phyloP scores from a whole-genome alignment of 2,113 vertebrate species.

The Heterochromis multidens region DNA sequence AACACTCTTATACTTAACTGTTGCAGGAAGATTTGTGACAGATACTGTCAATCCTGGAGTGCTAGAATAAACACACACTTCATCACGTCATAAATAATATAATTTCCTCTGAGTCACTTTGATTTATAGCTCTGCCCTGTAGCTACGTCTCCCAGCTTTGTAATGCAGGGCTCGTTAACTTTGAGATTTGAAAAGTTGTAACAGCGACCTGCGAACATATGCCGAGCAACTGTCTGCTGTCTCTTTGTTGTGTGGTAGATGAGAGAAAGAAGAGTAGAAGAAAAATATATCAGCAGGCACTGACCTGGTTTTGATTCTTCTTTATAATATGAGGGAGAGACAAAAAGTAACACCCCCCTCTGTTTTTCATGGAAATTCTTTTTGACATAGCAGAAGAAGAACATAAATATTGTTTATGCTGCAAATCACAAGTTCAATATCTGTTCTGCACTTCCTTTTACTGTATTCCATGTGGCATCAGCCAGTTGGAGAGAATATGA shows the following conservation, averaged over 20 bases:
- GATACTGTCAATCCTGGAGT: slow-evolving; percentile 6
- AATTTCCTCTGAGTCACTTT: slow-evolving; percentile 22
- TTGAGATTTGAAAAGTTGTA: background rate
- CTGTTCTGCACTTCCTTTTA: background rate
- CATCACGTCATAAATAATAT: slow-evolving; percentile 15
- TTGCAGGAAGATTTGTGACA: slow-evolving; percentile 10
- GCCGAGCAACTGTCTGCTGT: background rate
- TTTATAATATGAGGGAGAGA: background rate
- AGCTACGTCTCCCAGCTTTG: slow-evolving; percentile 6
- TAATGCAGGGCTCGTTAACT: slow-evolving; percentile 1
- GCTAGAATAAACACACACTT: slow-evolving; percentile 20
- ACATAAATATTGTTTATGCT: background rate
- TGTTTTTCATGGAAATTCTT: background rate
- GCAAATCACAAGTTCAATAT: background rate
- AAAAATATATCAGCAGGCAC: background rate
- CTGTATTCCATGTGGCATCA: background rate
- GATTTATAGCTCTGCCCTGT: slow-evolving; percentile 26
- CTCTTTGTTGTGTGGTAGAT: background rate
- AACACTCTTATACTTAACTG: background rate
- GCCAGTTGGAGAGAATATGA: background rate
- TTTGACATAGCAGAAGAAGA: background rate
- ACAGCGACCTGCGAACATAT: background rate
- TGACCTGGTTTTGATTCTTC: background rate
- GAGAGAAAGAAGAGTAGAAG: background rate
- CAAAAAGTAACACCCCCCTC: background rate